Evolutionary conservation across 1,140 invertebrate species (phyloP).

Genomic region (Zophobas morio): DNA sequence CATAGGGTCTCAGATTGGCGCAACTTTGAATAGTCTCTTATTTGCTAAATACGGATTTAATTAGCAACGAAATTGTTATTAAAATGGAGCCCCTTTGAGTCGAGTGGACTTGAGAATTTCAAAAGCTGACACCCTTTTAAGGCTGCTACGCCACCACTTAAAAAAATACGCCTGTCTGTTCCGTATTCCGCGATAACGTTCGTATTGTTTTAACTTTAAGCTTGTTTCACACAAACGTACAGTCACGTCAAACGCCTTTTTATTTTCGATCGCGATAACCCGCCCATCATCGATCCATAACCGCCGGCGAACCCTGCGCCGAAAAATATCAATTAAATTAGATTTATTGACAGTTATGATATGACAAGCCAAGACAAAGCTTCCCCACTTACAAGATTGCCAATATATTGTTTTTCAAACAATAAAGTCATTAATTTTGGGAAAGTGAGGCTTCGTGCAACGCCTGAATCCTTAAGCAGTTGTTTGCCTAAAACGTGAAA

Average conservation of each 20-base stretch:
- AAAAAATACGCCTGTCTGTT: slow-evolving; percentile 37
- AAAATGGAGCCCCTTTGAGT: slow-evolving; percentile 13
- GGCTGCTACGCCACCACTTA: slow-evolving; percentile 3
- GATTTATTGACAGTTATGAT: slow-evolving; percentile 36
- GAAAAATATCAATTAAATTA: slow-evolving; percentile 36
- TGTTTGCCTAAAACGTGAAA: not conserved
- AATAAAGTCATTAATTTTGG: slow-evolving; percentile 11
- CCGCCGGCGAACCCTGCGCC: not conserved
- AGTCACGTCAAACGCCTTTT: slow-evolving; percentile 10
- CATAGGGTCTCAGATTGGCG: slow-evolving; percentile 30
- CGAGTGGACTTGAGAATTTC: slow-evolving; percentile 20
- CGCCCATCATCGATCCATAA: slow-evolving; percentile 26
- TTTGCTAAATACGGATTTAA: slow-evolving; percentile 25
- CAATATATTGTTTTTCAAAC: slow-evolving; percentile 20
- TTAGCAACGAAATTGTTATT: slow-evolving; percentile 12
- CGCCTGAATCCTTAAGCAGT: not conserved
- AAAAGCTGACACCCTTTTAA: slow-evolving; percentile 33
- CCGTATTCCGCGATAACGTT: slow-evolving; percentile 20
- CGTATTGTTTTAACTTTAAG: slow-evolving; percentile 36
- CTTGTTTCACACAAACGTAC: slow-evolving; percentile 12
- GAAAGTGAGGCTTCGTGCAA: not conserved
- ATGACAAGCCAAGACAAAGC: slow-evolving; percentile 32
- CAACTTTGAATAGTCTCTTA: slow-evolving; percentile 36
- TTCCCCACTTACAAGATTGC: slow-evolving; percentile 24
- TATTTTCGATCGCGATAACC: slow-evolving; percentile 31